Evolutionary conservation across 2,113 vertebrate species (phyloP), one percentile per base, ranked within the genome.

Genomic region (Labeo rohita): DNA sequence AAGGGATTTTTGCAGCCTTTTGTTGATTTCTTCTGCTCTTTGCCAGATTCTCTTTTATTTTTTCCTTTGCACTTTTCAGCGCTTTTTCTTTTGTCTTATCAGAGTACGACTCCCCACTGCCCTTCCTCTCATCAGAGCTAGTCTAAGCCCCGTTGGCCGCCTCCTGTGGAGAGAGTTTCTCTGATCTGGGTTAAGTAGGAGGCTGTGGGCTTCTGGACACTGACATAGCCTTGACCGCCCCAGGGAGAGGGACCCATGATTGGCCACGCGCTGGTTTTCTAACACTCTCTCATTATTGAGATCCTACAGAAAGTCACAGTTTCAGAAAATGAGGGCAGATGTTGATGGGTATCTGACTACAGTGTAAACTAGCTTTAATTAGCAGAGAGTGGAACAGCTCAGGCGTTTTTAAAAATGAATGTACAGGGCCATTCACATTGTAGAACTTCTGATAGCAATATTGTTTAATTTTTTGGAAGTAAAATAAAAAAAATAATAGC

Each of bases 41-140:
- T 2, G 18, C 34, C 63, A 70, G 28, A 82, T 56, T 23, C 34
- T 54, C 52, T n/a, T 72, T 59, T 28, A 23, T 74, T 59, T 84
- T 54, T 68, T 59, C 68, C 50, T 50, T 65, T 66, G 45, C 61
- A 50, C 63, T 81, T 81, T 81, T 49, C 77, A 6, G 43, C 0
- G 7, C 56, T 43, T 80, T 61, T 80, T 73, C 68, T 73, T 83
- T 73, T 74, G 68, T 84, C 52, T 74, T 45, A 83, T 84, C 68
- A 59, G 80, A 70, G 66, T 84, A 43, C 0, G 50, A 56, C 82
- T 84, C 82, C 82, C 82, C 36, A 45, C 82, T 73, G 82, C 50
- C 34, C 50, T 84, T 84, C 50, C 82, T 84, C 66, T 73, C 82
- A 84, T 84, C 82, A 84, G 82, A 84, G 82, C 82, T 56, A 61